Percentiles rank a stretch among this genome's conserved stretches.
These are phyloP conservation scores for Boloria selene DNA, from an alignment of 2,888 invertebrate species.

Conservation along the genomic window DNA sequence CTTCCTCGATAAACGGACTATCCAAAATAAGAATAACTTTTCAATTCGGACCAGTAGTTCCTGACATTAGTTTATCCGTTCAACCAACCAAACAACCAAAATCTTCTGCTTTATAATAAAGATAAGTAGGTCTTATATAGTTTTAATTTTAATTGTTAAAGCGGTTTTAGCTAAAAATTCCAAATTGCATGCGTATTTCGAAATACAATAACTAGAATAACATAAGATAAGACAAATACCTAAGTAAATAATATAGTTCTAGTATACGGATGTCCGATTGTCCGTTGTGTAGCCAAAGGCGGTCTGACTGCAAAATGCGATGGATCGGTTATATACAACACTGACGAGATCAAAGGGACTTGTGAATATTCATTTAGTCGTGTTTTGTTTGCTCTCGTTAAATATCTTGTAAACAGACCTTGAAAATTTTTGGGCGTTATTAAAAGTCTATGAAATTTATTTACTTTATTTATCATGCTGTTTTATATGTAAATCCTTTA, in stretches of 20 bases:
- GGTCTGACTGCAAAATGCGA: slow-evolving; percentile 6
- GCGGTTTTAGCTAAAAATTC: too few species aligned
- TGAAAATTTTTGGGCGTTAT: background rate
- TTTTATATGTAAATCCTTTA: background rate
- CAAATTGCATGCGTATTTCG: too few species aligned
- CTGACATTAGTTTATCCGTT: too few species aligned
- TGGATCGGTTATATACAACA: slow-evolving; percentile 10
- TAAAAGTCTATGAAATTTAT: background rate
- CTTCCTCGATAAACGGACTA: too few species aligned
- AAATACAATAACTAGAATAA: too few species aligned
- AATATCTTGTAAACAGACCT: slow-evolving; percentile 11
- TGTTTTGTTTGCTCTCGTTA: slow-evolving; percentile 8
- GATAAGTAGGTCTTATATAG: too few species aligned
- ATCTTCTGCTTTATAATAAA: too few species aligned
- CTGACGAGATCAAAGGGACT: slow-evolving; percentile 10
- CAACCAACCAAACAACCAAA: too few species aligned
- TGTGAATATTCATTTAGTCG: slow-evolving; percentile 17
- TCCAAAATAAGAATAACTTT: too few species aligned
- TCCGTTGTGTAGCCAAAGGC: slow-evolving; percentile 8
- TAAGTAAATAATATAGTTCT: background rate
- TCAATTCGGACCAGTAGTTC: too few species aligned
- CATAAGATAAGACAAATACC: too few species aligned
- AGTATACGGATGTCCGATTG: background rate
- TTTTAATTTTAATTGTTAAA: too few species aligned
- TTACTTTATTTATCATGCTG: background rate